These are phyloP conservation scores for Melolontha melolontha DNA, from an alignment of 2,888 invertebrate genomes.

Conservation along the genomic window DNA sequence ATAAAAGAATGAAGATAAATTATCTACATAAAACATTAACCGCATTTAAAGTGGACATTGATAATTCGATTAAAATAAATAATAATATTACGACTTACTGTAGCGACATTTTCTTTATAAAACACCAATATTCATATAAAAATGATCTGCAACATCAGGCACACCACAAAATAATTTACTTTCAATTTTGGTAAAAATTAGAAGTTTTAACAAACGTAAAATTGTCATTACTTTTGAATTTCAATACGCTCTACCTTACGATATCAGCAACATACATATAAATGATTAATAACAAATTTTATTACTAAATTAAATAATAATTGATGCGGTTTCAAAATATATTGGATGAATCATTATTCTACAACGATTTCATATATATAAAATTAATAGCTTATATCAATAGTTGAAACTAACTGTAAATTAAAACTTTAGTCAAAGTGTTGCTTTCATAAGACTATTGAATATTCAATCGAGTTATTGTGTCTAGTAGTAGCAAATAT, in stretches of 20 bases:
- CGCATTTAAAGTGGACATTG: no score
- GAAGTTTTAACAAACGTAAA: constrained; percentile 1
- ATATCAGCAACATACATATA: constrained; percentile 15
- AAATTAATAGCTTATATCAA: no score
- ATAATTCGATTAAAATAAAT: no score
- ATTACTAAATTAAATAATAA: constrained; percentile 8
- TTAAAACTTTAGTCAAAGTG: neutral
- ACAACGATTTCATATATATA: neutral
- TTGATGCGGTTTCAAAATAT: constrained; percentile 1
- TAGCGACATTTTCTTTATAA: no score
- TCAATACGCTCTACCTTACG: constrained; percentile 16
- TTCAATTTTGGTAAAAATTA: no score
- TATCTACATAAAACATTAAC: no score
- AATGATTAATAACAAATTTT: constrained; percentile 26
- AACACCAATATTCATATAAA: no score
- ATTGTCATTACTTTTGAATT: constrained; percentile 13
- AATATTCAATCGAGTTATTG: neutral
- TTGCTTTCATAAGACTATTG: neutral
- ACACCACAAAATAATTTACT: no score
- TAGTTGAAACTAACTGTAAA: no score
- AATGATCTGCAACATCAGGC: no score
- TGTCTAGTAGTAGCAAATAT: constrained; percentile 5
- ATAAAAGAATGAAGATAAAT: no score
- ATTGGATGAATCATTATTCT: neutral
- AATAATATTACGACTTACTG: no score